Conservation (phyloP, 2,888 invertebrate species). For the Stenodema calcarata region DNA sequence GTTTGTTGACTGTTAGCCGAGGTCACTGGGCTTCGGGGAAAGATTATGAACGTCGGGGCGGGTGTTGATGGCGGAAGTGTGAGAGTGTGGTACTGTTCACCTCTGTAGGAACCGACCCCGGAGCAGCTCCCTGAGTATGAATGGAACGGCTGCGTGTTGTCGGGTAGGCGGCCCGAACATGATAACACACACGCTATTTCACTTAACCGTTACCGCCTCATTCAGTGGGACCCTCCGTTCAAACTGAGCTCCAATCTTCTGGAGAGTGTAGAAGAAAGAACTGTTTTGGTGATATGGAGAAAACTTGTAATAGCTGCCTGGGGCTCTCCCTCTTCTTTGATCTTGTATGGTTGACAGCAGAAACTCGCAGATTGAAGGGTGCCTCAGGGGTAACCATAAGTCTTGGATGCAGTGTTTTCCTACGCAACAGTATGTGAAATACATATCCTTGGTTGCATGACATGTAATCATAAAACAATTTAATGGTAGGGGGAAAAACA, state of each 20-base stretch:
- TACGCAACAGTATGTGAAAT: too few relatives aligned
- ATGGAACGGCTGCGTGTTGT: conserved; percentile 14
- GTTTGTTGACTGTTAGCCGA: conserved; percentile 4
- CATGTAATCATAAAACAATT: too few relatives aligned
- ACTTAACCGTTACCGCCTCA: neutral
- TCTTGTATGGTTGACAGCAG: too few relatives aligned
- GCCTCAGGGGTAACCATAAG: too few relatives aligned
- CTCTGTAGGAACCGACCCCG: neutral
- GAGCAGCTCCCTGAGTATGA: neutral
- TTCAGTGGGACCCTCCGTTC: neutral
- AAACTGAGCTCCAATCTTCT: neutral
- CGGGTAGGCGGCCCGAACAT: neutral
- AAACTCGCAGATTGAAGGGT: too few relatives aligned
- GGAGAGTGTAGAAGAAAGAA: neutral
- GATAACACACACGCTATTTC: conserved; percentile 16
- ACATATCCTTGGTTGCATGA: too few relatives aligned
- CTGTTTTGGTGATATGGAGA: too few relatives aligned
- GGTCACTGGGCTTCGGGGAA: conserved; percentile 4
- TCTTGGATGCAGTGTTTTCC: too few relatives aligned
- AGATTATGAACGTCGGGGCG: neutral
- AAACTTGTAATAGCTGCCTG: too few relatives aligned
- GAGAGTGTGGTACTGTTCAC: neutral
- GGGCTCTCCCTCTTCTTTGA: too few relatives aligned
- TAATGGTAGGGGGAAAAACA: too few relatives aligned
- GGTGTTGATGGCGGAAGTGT: neutral